Conservation (phyloP, 2,113 vertebrate genomes). For the Panthera leo region DNA sequence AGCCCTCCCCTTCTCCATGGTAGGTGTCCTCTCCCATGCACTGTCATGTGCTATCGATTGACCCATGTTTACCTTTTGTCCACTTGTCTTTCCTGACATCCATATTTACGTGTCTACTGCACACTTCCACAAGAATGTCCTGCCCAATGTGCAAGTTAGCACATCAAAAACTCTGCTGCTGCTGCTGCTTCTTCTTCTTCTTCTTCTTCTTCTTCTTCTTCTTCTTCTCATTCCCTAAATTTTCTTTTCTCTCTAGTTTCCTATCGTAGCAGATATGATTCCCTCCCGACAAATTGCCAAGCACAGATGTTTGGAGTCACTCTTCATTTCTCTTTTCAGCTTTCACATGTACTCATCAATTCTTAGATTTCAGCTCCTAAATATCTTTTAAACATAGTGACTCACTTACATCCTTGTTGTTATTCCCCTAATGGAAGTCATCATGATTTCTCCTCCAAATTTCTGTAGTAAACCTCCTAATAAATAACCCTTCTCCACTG, state of each 20-base stretch:
- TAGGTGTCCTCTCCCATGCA: not conserved
- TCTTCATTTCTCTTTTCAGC: not conserved
- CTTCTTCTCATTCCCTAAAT: not conserved
- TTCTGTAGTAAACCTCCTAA: not conserved
- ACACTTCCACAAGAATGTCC: not conserved
- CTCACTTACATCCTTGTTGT: not conserved
- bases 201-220: not conserved
- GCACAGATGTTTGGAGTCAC: not conserved
- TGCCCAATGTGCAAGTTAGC: not conserved
- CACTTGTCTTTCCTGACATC: not conserved
- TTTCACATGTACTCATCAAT: not conserved
- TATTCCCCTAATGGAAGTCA: not conserved
- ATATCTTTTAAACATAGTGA: not conserved
- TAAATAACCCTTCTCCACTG: not conserved
- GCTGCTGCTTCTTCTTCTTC: too few relatives aligned
- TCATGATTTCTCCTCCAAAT: constrained; percentile 5
- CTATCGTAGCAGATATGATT: not conserved
- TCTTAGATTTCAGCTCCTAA: not conserved
- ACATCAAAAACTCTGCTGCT: not conserved
- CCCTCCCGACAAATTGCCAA: not conserved
- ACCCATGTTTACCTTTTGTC: not conserved
- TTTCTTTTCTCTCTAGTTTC: not conserved
- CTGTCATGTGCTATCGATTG: not conserved
- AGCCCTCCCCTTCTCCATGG: not conserved
- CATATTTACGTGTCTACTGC: not conserved